These are phyloP conservation scores for Isaurus tuberculatus DNA, from an alignment of 92 coral and sea anemone genomes.

Conservation along the genomic window DNA sequence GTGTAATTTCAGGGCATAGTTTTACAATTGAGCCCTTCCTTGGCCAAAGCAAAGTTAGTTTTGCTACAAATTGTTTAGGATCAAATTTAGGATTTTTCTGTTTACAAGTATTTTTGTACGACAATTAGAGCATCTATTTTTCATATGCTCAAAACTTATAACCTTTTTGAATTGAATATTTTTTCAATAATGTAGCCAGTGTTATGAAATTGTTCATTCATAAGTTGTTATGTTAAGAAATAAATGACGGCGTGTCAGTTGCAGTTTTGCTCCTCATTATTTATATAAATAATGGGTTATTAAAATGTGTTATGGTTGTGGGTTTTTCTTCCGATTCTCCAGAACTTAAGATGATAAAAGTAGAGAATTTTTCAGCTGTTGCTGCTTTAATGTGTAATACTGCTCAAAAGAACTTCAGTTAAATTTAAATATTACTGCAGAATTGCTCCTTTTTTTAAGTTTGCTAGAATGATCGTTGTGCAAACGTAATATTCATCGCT, in stretches of 20 bases:
- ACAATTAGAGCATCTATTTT: conserved; percentile 22
- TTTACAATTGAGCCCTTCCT: conserved; percentile 26
- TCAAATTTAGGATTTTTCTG: conserved; percentile 11
- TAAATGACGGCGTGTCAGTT: conserved; percentile 14
- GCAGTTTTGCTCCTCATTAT: not conserved
- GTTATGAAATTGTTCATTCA: not conserved
- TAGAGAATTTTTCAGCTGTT: not conserved
- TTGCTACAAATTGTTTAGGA: conserved; percentile 17
- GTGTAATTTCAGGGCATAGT: not conserved
- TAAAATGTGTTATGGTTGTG: not conserved
- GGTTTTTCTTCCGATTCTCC: not conserved
- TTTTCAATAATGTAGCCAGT: not conserved
- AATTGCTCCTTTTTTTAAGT: not conserved
- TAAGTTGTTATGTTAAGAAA: conserved; percentile 9
- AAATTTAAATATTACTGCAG: conserved; percentile 3
- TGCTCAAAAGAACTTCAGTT: not conserved
- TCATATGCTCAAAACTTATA: conserved; percentile 5
- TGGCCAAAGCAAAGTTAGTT: conserved; percentile 34
- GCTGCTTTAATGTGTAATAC: not conserved
- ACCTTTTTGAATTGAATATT: not conserved
- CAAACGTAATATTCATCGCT: conserved; percentile 6
- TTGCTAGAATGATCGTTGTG: not conserved
- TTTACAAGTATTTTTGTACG: conserved; percentile 44
- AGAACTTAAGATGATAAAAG: not conserved
- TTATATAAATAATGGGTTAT: not conserved